A percentile compares a stretch with the other conserved stretches of the same genome.
Evolutionary conservation across 2,888 invertebrate species (phyloP).

Genomic region (Pristionchus mayeri): DNA sequence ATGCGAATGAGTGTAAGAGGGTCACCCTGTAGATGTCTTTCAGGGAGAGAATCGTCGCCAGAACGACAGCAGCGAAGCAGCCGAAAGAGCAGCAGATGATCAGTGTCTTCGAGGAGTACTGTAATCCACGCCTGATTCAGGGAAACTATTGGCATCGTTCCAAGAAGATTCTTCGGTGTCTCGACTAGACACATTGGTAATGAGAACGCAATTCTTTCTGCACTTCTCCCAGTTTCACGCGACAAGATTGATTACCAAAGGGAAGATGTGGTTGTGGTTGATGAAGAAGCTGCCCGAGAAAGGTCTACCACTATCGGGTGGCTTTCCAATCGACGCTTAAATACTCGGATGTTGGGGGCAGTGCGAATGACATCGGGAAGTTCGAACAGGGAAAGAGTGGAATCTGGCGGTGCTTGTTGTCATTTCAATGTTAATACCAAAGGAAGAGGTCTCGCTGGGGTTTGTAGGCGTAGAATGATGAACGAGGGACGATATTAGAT

Average conservation of each 20-base stretch:
- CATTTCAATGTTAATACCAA: too few species aligned
- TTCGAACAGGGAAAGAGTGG: too few species aligned
- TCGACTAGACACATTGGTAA: too few species aligned
- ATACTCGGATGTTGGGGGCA: too few species aligned
- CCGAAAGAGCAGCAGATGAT: neutral
- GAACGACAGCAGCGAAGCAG: neutral
- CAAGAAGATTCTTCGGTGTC: neutral
- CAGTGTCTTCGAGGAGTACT: constrained; percentile 1
- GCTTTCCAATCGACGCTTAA: too few species aligned
- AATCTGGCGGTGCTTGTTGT: too few species aligned
- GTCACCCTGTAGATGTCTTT: neutral
- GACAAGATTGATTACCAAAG: constrained; percentile 1
- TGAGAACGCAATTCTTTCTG: too few species aligned
- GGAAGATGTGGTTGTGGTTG: constrained; percentile 32
- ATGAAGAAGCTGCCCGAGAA: constrained; percentile 28
- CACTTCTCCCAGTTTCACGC: too few species aligned
- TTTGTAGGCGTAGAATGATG: too few species aligned
- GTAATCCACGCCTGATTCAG: neutral
- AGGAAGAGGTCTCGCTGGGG: too few species aligned
- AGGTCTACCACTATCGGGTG: neutral
- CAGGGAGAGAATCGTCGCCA: neutral
- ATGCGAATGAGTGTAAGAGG: neutral
- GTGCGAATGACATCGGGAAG: too few species aligned
- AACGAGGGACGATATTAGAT: too few species aligned
- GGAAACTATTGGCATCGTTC: neutral